Evolutionary conservation across 2,797 vertebrate species (phyloP).

Genomic region (Tolypeutes matacus): DNA sequence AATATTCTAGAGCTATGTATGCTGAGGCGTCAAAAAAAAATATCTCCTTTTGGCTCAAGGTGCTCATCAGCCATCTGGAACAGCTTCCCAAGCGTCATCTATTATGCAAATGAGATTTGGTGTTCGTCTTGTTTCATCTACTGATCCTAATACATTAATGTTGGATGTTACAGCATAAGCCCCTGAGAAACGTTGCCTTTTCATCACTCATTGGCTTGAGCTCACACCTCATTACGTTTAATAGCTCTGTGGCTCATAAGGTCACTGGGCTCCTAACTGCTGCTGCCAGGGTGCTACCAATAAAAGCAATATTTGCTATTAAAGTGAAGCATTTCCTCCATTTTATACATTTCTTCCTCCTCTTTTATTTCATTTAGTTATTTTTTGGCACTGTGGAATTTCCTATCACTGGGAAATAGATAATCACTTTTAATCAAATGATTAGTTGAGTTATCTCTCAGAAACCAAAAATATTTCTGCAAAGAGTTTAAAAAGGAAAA

Average conservation of each 20-base stretch:
- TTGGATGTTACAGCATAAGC: constrained; percentile 77
- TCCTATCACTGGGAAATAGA: neutral
- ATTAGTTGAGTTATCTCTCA: neutral
- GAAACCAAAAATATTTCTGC: neutral
- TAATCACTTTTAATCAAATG: neutral
- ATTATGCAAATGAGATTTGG: constrained; percentile 87
- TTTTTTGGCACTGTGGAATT: neutral
- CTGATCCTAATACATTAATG: constrained; percentile 85
- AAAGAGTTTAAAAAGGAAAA: neutral
- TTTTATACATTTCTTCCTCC: constrained; percentile 23
- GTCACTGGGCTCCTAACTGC: constrained; percentile 77
- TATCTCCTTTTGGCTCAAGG: constrained; percentile 84
- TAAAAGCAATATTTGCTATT: constrained; percentile 57
- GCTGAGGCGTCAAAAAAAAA: constrained; percentile 45
- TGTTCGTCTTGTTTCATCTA: constrained; percentile 85
- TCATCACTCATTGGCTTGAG: constrained; percentile 81
- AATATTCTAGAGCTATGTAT: constrained; percentile 53
- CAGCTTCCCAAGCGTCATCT: constrained; percentile 81
- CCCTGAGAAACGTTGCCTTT: constrained; percentile 80
- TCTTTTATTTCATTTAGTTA: neutral
- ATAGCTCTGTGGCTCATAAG: constrained; percentile 79
- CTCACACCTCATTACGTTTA: constrained; percentile 84
- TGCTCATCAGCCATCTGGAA: constrained; percentile 87
- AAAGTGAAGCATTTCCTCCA: neutral
- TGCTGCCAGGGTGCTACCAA: constrained; percentile 61